Conservation (phyloP, 2,888 invertebrate genomes). For the Dioctria rufipes region DNA sequence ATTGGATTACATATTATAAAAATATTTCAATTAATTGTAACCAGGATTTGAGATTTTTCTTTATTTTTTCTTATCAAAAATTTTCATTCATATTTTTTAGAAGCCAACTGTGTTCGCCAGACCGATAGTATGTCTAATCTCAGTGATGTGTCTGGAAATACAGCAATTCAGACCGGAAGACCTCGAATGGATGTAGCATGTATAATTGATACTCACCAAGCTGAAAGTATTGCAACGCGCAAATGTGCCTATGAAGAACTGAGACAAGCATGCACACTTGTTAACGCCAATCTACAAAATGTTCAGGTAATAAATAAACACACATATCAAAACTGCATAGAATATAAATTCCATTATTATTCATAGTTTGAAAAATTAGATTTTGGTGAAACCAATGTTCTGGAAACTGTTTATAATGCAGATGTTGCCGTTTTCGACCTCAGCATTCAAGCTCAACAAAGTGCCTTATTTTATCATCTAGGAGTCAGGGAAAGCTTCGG, state of each 20-base stretch:
- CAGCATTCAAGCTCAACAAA: conserved; percentile 92
- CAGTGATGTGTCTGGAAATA: conserved; percentile 75
- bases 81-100: conserved; percentile 45
- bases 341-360: neutral
- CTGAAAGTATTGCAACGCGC: conserved; percentile 81
- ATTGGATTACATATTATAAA: too few relatives aligned
- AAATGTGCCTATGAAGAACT: conserved; percentile 89
- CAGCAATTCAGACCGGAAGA: conserved; percentile 71
- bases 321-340: neutral
- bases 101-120: conserved; percentile 57
- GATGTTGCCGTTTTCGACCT: conserved; percentile 97
- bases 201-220: conserved; percentile 83
- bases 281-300: conserved; percentile 86
- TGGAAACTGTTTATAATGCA: conserved; percentile 98
- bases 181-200: conserved; percentile 91
- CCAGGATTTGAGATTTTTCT: too few relatives aligned
- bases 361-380: conserved; percentile 94
- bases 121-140: conserved; percentile 72
- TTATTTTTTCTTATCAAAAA: neutral
- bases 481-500: conserved; percentile 98
- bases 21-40: too few relatives aligned
- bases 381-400: conserved; percentile 95
- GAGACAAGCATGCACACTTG: conserved; percentile 82
- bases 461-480: conserved; percentile 94
- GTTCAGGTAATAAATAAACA: conserved; percentile 77